Percentiles rank a stretch among this genome's conserved stretches.
Conservation (phyloP, 2,113 vertebrate genomes). For the Poeciliopsis retropinna region DNA sequence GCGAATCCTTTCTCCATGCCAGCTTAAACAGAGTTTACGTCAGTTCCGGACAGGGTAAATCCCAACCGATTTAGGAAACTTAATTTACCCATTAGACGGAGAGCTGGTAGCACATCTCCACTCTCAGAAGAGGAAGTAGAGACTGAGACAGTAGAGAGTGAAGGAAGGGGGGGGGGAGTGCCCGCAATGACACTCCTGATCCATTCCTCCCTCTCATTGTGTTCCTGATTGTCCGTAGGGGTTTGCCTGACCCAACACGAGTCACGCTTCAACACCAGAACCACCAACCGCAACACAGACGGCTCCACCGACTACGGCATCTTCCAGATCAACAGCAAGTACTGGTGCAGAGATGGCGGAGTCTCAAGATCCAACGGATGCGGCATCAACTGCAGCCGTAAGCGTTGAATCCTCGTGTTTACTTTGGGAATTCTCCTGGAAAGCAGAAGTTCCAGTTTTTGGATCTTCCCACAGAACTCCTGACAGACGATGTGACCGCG, state of each 20-base stretch:
- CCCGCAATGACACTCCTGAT: no score
- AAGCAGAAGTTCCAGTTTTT: background rate
- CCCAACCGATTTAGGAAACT: no score
- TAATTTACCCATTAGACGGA: no score
- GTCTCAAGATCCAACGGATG: background rate
- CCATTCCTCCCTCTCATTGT: no score
- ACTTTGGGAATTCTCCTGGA: no score
- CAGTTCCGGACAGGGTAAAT: no score
- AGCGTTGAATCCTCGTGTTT: constrained; percentile 18
- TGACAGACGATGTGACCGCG: background rate
- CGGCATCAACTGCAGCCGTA: constrained; percentile 19
- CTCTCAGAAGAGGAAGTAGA: no score
- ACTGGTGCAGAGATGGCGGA: constrained; percentile 28
- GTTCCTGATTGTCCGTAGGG: constrained; percentile 36
- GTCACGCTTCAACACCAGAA: constrained; percentile 12
- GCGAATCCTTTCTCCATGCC: no score
- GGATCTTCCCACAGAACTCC: constrained; percentile 16
- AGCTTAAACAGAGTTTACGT: no score
- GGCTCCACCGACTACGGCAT: constrained; percentile 63
- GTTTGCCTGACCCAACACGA: constrained; percentile 48
- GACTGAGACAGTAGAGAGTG: no score
- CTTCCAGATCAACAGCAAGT: constrained; percentile 66
- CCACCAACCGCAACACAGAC: constrained; percentile 25
- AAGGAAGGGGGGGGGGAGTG: no score
- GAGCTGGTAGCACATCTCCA: no score